Evolutionary conservation across 2,113 vertebrate species (phyloP), one percentile per base, ranked within the genome.

Genomic region (Rhinopomastus cyanomelas): DNA sequence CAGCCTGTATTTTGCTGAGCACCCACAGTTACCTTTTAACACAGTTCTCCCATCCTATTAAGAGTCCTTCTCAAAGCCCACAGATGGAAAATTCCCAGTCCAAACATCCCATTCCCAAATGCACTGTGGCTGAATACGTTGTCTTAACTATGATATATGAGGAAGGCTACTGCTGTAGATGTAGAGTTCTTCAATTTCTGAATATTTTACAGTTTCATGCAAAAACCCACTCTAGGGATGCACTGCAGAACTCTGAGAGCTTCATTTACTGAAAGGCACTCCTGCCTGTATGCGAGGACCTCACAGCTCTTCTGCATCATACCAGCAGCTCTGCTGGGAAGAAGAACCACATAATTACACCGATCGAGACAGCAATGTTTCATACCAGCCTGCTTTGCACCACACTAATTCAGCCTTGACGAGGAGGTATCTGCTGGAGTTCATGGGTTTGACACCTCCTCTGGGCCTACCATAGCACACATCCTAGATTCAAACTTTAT

Each of bases 101-200:
- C 57, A 62, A 39, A n/a, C 26, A 62, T 37, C 57, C 53, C 2
- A 0, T 57, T 79, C 81, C 57, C 36, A 71, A 75, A 71, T 1
- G 1, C 18, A 51, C 61, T 0, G 0, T 21, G 65, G 29, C 46
- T 61, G n/a, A 56, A 1, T 61, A 71, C 52, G 8, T 53, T 75
- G 18, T 17, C 29, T 69, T 48, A 60, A 23, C 27, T 34, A 42
- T 42, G 56, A 42, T 32, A 34, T 32, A 36, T 3, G 30, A 85
- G 22, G 25, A 44, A 66, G 25, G 23, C 15, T 79, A 19, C 36
- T 66, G n/a, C 16, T n/a, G 0, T 37, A 57, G 48, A 11, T n/a
- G 15, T 26, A 44, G 20, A 75, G 36, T 15, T 26, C 17, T 42
- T 57, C 22, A n/a, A 4, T 37, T 51, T 55, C 25, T 51, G 9